A percentile compares a stretch with the other conserved stretches of the same genome.
Conservation (phyloP, 2,797 vertebrate species). For the Sandelia bainsii region DNA sequence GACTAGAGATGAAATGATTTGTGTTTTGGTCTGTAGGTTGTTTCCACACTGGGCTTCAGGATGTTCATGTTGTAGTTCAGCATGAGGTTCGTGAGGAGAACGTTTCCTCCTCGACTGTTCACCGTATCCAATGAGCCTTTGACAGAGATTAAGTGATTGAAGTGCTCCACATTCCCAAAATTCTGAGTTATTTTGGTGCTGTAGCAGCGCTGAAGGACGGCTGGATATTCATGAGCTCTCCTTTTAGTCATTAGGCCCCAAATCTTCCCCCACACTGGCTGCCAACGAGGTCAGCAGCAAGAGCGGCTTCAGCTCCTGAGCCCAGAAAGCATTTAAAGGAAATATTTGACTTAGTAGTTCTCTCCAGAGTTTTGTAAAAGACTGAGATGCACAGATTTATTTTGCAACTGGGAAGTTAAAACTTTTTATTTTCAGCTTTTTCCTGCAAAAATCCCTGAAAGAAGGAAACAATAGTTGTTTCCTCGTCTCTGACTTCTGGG, state of each 20-base stretch:
- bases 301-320: conserved; percentile 17
- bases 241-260: conserved; percentile 60
- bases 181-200: conserved; percentile 55
- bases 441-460: neutral
- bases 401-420: neutral
- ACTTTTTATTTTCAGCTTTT: too few species aligned
- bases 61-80: neutral
- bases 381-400: conserved; percentile 9
- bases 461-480: too few species aligned
- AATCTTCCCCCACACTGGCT: conserved; percentile 42
- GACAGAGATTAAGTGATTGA: conserved; percentile 41
- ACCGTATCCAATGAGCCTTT: conserved; percentile 23
- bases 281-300: conserved; percentile 63
- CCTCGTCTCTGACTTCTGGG: neutral
- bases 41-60: too few species aligned
- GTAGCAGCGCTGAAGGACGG: conserved; percentile 45
- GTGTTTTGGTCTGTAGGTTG: too few species aligned
- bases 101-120: neutral
- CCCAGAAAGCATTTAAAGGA: conserved; percentile 38
- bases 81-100: neutral
- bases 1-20: too few species aligned
- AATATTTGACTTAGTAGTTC: conserved; percentile 15
- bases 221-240: conserved; percentile 65
- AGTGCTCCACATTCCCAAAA: conserved; percentile 66
- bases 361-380: conserved; percentile 27